Evolutionary conservation across 2,113 vertebrate species (phyloP).

Genomic region (Arizona elegans): DNA sequence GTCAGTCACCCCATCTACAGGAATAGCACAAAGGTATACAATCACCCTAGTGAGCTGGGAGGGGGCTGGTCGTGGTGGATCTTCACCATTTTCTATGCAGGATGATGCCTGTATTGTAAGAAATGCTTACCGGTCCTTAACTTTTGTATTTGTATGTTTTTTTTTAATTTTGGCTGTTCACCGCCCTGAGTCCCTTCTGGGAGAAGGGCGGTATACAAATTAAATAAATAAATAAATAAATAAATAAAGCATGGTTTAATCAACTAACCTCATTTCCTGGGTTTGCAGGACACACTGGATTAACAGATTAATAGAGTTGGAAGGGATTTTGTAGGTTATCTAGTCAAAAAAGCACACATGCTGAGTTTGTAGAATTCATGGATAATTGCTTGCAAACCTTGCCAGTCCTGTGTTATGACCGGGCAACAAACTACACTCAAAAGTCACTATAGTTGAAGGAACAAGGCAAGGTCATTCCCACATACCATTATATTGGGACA

Average conservation of each 20-base stretch:
- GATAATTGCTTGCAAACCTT: not conserved
- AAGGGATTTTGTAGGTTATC: too few species aligned
- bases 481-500: not conserved
- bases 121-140: not conserved
- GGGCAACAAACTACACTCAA: not conserved
- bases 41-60: too few species aligned
- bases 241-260: not conserved
- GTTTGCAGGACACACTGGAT: not conserved
- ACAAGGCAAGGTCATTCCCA: not conserved
- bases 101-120: not conserved
- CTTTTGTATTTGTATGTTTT: too few species aligned
- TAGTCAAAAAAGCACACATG: not conserved
- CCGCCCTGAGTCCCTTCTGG: too few species aligned
- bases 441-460: not conserved
- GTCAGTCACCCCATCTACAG: constrained; percentile 18
- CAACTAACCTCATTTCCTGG: not conserved
- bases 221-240: too few species aligned
- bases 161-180: too few species aligned
- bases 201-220: too few species aligned
- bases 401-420: not conserved
- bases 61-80: not conserved
- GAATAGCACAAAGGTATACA: not conserved
- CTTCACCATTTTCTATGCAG: not conserved
- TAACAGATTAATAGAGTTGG: not conserved
- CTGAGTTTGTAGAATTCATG: not conserved